These are phyloP conservation scores for Tinamus guttatus DNA, from an alignment of 2,113 vertebrate genomes.

Conservation along the genomic window DNA sequence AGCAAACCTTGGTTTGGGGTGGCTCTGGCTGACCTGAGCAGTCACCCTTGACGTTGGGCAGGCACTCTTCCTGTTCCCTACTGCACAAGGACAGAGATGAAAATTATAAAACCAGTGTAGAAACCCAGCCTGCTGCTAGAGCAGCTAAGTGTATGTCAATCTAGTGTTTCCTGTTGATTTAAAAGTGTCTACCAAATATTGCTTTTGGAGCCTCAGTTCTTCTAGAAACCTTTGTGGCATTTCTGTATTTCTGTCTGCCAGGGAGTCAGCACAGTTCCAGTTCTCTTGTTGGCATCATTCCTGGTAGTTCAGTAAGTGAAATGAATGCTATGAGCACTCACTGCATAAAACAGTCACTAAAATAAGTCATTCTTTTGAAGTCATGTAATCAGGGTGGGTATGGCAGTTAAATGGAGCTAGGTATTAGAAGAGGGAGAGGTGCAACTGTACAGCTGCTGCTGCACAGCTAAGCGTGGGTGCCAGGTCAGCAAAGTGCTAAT, in stretches of 20 bases:
- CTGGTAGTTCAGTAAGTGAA: background rate
- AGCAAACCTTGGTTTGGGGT: background rate
- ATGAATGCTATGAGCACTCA: background rate
- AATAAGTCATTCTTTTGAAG: background rate
- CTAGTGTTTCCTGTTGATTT: constrained; percentile 21
- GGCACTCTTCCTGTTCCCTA: background rate
- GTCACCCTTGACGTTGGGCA: background rate
- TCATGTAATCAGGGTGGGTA: background rate
- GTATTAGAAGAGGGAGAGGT: background rate
- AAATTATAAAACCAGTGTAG: background rate
- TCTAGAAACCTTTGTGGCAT: background rate
- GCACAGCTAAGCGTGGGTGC: background rate
- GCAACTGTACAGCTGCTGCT: background rate
- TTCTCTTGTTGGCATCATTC: background rate
- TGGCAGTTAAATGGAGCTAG: background rate
- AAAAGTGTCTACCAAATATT: background rate
- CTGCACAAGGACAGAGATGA: rapidly evolving
- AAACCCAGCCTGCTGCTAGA: background rate
- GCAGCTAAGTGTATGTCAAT: background rate
- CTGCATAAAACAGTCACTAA: background rate
- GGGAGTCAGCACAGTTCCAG: background rate
- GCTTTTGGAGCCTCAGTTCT: background rate
- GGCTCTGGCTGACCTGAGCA: background rate
- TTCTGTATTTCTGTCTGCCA: background rate
- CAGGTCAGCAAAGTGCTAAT: background rate